phyloP scores from a whole-genome alignment of 1,140 invertebrate species.

The Drosophila micromelanica region DNA sequence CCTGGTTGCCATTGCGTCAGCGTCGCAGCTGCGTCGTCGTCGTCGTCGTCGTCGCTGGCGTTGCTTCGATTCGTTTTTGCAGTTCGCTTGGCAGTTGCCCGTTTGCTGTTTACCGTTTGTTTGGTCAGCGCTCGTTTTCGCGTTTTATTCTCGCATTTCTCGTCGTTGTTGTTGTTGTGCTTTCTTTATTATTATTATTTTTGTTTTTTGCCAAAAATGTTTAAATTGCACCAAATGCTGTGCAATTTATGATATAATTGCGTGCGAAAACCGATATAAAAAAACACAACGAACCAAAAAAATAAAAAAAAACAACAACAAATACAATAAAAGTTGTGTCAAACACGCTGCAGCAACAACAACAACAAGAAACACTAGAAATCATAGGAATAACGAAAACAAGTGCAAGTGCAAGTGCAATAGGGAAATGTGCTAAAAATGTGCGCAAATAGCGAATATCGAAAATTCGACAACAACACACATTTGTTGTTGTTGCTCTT shows the following conservation, averaged over 20 bases:
- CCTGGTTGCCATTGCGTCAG: conserved; percentile 55
- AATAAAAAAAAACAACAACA: conserved; percentile 1
- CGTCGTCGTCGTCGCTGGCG: conserved; percentile 27
- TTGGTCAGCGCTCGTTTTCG: conserved; percentile 50
- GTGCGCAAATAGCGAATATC: conserved; percentile 65
- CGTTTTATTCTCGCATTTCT: conserved; percentile 60
- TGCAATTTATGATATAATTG: conserved; percentile 41
- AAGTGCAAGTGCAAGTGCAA: conserved; percentile 52
- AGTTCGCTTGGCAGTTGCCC: conserved; percentile 47
- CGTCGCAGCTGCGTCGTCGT: conserved; percentile 30
- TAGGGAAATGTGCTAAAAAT: conserved; percentile 75
- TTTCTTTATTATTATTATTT: conserved; percentile 12
- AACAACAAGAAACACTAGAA: conserved; percentile 11
- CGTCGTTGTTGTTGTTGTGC: conserved; percentile 18
- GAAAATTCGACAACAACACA: conserved; percentile 23
- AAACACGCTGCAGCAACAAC: conserved; percentile 8
- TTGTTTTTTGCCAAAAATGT: conserved; percentile 4
- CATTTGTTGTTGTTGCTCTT: conserved; percentile 24
- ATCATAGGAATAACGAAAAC: conserved; percentile 30
- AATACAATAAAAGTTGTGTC: conserved; percentile 5
- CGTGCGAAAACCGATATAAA: conserved; percentile 14
- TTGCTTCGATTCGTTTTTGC: conserved; percentile 47
- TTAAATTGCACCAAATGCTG: conserved; percentile 21
- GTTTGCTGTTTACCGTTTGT: conserved; percentile 49
- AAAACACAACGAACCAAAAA: not conserved